Conservation (phyloP, 2,797 vertebrate genomes). For the Sorex maritimensis region DNA sequence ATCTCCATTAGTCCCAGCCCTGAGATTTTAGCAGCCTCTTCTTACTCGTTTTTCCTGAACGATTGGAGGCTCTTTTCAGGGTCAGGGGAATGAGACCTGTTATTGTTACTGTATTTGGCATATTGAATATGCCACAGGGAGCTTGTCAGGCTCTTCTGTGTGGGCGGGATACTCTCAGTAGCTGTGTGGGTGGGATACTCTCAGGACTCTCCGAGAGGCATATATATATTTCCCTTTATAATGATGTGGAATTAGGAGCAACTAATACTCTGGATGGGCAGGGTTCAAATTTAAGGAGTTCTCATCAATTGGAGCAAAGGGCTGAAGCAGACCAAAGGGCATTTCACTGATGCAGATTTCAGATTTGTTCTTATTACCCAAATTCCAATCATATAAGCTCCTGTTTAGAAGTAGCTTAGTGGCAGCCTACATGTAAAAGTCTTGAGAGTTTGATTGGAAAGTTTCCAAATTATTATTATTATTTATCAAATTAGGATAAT, state of each 20-base stretch:
- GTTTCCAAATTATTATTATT: conserved; percentile 11
- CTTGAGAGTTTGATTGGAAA: conserved; percentile 38
- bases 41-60: too few relatives aligned
- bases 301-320: conserved; percentile 31
- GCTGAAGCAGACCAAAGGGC: not conserved
- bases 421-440: conserved; percentile 12
- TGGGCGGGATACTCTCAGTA: too few relatives aligned
- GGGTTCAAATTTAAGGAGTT: conserved; percentile 35
- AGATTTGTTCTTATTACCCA: conserved; percentile 35
- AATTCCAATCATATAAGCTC: conserved; percentile 4
- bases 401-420: not conserved
- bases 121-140: too few relatives aligned
- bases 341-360: conserved; percentile 25
- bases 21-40: too few relatives aligned
- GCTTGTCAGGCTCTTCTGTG: too few relatives aligned
- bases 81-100: too few relatives aligned
- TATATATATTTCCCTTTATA: too few relatives aligned
- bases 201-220: too few relatives aligned
- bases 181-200: too few relatives aligned
- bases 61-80: too few relatives aligned
- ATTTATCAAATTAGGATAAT: not conserved
- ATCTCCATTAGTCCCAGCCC: too few relatives aligned
- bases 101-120: too few relatives aligned
- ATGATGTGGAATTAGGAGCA: not conserved
- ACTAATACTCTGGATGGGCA: not conserved